Conservation (phyloP, 2,797 vertebrate species). For the Lindbergichthys nudifrons region DNA sequence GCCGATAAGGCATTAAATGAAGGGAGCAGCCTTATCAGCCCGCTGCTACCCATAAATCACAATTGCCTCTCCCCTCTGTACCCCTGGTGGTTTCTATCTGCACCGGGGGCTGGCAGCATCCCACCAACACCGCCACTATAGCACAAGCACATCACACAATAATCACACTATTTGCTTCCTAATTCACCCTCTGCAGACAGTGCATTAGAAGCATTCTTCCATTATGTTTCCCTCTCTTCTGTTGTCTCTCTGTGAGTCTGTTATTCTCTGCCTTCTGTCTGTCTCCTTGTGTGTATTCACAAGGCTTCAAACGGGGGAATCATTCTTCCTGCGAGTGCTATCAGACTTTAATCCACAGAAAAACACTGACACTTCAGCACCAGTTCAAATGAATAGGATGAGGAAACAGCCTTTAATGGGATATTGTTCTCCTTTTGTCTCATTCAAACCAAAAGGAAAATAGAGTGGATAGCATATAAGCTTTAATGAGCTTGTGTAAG, state of each 20-base stretch:
- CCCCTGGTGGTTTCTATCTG: conserved; percentile 88
- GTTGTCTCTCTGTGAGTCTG: conserved; percentile 48
- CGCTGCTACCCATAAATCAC: conserved; percentile 90
- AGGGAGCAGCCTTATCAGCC: conserved; percentile 89
- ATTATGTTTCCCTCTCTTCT: conserved; percentile 70
- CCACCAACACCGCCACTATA: conserved; percentile 76
- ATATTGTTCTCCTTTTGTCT: conserved; percentile 86
- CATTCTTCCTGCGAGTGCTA: conserved; percentile 80
- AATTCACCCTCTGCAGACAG: conserved; percentile 74
- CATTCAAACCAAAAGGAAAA: conserved; percentile 83
- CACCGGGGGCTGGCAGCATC: conserved; percentile 82
- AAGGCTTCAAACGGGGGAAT: conserved; percentile 79
- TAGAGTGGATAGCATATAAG: conserved; percentile 80
- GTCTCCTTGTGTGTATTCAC: conserved; percentile 68
- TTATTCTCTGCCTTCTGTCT: conserved; percentile 54
- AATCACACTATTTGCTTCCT: conserved; percentile 77
- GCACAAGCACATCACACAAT: conserved; percentile 68
- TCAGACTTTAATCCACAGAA: conserved; percentile 85
- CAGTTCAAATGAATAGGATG: conserved; percentile 77
- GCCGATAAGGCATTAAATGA: conserved; percentile 90
- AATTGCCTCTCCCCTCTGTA: conserved; percentile 84
- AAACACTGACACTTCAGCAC: conserved; percentile 81
- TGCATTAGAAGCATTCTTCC: conserved; percentile 68
- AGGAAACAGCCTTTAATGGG: conserved; percentile 83
- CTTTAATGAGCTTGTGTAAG: conserved; percentile 85